Evolutionary conservation across 2,113 vertebrate genomes (phyloP), one percentile per base, ranked within the genome.

Genomic region (Probosciger aterrimus): DNA sequence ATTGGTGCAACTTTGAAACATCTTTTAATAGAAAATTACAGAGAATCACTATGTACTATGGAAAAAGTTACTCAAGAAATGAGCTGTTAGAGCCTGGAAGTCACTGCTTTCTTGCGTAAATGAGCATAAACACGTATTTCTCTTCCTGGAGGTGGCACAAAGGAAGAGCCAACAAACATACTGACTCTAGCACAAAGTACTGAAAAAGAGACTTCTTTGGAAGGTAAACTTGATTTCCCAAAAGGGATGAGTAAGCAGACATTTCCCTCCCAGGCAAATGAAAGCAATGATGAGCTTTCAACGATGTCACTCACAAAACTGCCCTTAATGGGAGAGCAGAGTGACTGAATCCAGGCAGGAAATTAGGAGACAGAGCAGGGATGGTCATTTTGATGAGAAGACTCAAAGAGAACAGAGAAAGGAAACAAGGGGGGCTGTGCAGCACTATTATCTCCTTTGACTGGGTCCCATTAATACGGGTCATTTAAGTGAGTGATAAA

Each of bases 251-350:
- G 92, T 91, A 90, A 96, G 93, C 93, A 95, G 92, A 23, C 91
- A 50, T 76, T 84, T 85, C 70, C 86, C 88, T 94, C 1, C 0
- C 86, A 82, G 91, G 86, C 83, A 95, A 94, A 94, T 65, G 86
- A 93, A 95, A 95, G 83, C 53, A 28, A 30, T 39, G 84, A 82
- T 68, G 91, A 92, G 88, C 86, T 94, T 96, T 91, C 92, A 95
- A 86, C 91, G 88, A 53, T 94, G 93, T 75, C 96, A 94, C 91
- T 96, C 93, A 94, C 73, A 84, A 92, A 96, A 86, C 78, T 76
- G 86, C 44, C 78, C 84, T 94, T 95, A 82, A 93, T 82, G 92
- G 84, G 52, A 84, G 82, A 95, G 81, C 91, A 74, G 65, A 93
- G 88, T 33, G 86, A 53, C 91, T 92, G 93, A 84, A 95, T 37